Evolutionary conservation across 2,797 vertebrate species (phyloP), one percentile per base, ranked within the genome.

Genomic region (Bucorvus abyssinicus): DNA sequence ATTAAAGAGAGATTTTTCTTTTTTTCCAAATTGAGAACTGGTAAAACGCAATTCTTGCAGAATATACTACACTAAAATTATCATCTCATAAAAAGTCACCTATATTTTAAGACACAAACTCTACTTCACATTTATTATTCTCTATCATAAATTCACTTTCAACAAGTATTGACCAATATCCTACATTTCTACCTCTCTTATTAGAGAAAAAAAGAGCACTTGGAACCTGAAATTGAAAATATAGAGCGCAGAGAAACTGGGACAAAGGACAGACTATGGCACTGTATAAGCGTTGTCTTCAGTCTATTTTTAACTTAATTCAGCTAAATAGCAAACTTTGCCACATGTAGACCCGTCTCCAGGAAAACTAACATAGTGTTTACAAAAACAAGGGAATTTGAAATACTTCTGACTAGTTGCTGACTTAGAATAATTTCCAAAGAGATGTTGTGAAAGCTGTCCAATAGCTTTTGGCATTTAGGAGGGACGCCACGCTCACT

Each of bases 371-470:
- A 50, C 10, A 61, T 1, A 73, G 10, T 36, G 40, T 82, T 92
- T 87, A 55, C 29, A 73, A 94, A 93, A 87, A 17, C 49, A 90
- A 86, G 60, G 42, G 60, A 86, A 84, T 84, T 85, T 78, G 60
- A 95, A 95, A 82, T 80, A 61, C 17, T 40, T 61, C 44, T 87
- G 55, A 87, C 92, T 90, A 61, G 76, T 90, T 93, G 32, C 76
- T 94, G 87, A 93, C 76, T 71, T 73, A 14, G 13, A 84, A 47
- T 26, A 14, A 89, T 88, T 94, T 89, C 73, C 82, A 94, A 92
- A 63, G 57, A 86, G 61, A 87, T 12, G 1, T 63, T 89, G 52
- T 77, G 75, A 93, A 93, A 92, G 21, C 17, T 60, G 23, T 84
- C 74, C 67, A 89, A 73, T 22, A 89, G 80, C 69, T 93, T 73